Base-by-base conservation (phyloP, 2,113 vertebrate species). In the Vimba vimba region DNA sequence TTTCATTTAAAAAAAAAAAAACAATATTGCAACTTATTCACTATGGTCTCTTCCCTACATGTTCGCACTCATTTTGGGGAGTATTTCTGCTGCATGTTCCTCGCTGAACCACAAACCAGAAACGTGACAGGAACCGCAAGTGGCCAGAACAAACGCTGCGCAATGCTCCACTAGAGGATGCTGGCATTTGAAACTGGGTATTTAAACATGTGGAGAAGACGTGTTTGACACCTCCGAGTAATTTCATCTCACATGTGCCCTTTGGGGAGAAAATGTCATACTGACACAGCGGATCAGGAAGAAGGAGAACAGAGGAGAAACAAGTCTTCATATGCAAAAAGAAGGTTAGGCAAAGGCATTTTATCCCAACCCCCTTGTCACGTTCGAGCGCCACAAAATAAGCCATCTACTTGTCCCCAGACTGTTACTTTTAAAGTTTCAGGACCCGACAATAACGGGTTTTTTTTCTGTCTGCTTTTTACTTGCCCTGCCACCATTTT, bases 211-310 rank as follows among this genome's bases (percentile, higher is more conserved):
- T 66, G n/a, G 52, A 45, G 83, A 82, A 87, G 83, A 89, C 88
- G n/a, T 78, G n/a, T 80, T 82, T 87, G 86, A 89, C 86, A 89
- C 82, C 83, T 85, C 5, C 8, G 43, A 78, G 82, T 85, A 86
- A 88, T 88, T 89, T 73, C 73, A 85, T 87, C 83, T 86, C 85
- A 45, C 85, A 47, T 30, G 78, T 86, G 86, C 73, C 88, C 88
- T 89, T 90, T 90, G 81, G 86, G 78, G 60, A 59, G 84, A 82
- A 89, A 89, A 90, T 87, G 86, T 89, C 89, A 88, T 79, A 59
- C 47, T 79, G 80, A 79, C 82, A 84, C 81, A 43, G 71, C 25
- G 77, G 73, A 62, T 87, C 59, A 82, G 69, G 60, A 73, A 27
- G 64, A 50, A 79, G 2, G 30, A 82, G 83, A 85, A 66, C 71